Evolutionary conservation across 2,797 vertebrate species (phyloP).

Genomic region (Remorina albescens): DNA sequence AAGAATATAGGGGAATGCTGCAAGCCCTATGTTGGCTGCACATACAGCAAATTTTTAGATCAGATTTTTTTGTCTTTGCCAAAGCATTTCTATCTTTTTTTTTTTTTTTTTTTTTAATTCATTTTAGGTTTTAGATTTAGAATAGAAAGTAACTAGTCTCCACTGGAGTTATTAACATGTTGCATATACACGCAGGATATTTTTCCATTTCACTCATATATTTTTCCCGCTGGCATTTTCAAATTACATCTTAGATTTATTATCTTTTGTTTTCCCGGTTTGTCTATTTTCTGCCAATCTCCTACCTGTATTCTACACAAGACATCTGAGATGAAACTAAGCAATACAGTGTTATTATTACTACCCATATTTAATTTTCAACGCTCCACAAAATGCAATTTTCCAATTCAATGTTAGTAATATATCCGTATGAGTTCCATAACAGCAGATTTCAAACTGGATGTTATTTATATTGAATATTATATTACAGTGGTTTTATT

Average conservation of each 20-base stretch:
- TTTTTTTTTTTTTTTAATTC: too few species aligned
- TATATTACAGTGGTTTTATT: slow-evolving; percentile 23
- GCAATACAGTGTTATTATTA: slow-evolving; percentile 51
- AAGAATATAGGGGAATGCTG: background rate
- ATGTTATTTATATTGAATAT: slow-evolving; percentile 58
- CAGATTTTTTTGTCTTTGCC: slow-evolving; percentile 4
- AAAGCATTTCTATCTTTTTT: background rate
- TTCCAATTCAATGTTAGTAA: slow-evolving; percentile 39
- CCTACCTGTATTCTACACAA: background rate
- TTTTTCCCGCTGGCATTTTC: slow-evolving; percentile 30
- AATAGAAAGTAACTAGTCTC: slow-evolving; percentile 6
- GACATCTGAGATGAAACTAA: slow-evolving; percentile 53
- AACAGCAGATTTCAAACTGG: slow-evolving; percentile 60
- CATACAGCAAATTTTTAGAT: slow-evolving; percentile 9
- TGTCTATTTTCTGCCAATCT: too few species aligned
- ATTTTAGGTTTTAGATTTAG: slow-evolving; percentile 6
- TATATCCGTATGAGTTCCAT: slow-evolving; percentile 38
- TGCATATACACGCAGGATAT: background rate
- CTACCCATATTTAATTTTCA: slow-evolving; percentile 67
- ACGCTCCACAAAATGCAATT: slow-evolving; percentile 55
- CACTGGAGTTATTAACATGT: slow-evolving; percentile 19
- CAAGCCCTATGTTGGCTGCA: background rate
- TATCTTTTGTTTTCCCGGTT: slow-evolving; percentile 8
- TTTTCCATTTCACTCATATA: slow-evolving; percentile 30
- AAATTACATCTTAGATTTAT: slow-evolving; percentile 60